These are phyloP conservation scores for Nycticryphes semicollaris DNA, from an alignment of 2,113 vertebrate species.

Conservation along the genomic window DNA sequence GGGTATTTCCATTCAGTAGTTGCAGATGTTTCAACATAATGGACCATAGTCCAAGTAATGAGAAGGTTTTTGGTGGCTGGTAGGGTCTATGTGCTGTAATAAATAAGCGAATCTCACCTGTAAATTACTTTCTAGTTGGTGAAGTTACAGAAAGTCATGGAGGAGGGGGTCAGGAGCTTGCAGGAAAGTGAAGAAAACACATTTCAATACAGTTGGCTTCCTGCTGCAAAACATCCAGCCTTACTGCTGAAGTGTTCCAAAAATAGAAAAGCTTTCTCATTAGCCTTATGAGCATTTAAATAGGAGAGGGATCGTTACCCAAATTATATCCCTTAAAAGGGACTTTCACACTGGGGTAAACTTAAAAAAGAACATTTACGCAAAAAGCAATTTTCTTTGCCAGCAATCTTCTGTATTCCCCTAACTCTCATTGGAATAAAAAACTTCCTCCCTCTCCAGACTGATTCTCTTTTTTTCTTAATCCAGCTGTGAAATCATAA, in stretches of 20 bases:
- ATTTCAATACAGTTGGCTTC: constrained; percentile 31
- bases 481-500: constrained; percentile 79
- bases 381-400: constrained; percentile 73
- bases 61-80: background rate
- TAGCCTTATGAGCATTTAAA: constrained; percentile 75
- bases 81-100: background rate
- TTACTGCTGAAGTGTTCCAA: constrained; percentile 54
- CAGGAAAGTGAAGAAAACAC: constrained; percentile 14
- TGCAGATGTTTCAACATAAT: background rate
- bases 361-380: constrained; percentile 71
- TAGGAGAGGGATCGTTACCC: constrained; percentile 68
- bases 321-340: constrained; percentile 69
- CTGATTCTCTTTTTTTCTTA: constrained; percentile 53
- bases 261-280: constrained; percentile 69
- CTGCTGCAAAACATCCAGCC: constrained; percentile 60
- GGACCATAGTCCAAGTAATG: background rate
- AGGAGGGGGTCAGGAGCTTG: background rate
- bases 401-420: constrained; percentile 69
- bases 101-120: background rate
- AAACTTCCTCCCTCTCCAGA: constrained; percentile 61
- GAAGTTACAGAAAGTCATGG: background rate
- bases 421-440: constrained; percentile 62
- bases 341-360: constrained; percentile 71
- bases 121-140: constrained; percentile 7
- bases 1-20: background rate